These are phyloP conservation scores for Phortica magna DNA, from an alignment of 2,888 invertebrate genomes.

Conservation along the genomic window DNA sequence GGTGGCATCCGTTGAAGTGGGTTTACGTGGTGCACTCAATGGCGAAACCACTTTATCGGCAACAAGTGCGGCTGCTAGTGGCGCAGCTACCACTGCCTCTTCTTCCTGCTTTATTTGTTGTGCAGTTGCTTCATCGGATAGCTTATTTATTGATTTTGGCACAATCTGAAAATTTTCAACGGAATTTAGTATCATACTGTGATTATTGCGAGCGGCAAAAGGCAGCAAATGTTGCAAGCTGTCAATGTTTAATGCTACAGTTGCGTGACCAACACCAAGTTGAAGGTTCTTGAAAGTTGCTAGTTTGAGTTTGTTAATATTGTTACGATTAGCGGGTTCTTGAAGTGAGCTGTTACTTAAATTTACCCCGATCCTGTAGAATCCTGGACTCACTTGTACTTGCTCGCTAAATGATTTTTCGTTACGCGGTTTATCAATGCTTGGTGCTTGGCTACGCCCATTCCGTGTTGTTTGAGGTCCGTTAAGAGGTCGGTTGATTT, in stretches of 20 bases:
- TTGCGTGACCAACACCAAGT: conserved; percentile 51
- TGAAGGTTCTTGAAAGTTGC: conserved; percentile 36
- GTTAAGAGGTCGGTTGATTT: conserved; percentile 54
- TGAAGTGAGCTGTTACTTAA: conserved; percentile 62
- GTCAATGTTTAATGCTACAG: conserved; percentile 44
- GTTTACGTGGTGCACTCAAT: conserved; percentile 67
- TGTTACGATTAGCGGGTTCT: conserved; percentile 36
- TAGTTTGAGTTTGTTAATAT: conserved; percentile 20
- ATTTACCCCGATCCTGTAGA: conserved; percentile 76
- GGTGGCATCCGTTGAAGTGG: conserved; percentile 44
- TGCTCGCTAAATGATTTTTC: conserved; percentile 76
- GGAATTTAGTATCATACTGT: conserved; percentile 76
- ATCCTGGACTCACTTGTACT: conserved; percentile 77
- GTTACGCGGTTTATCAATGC: conserved; percentile 66
- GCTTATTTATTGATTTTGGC: conserved; percentile 65
- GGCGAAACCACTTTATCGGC: conserved; percentile 61
- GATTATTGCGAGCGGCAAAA: conserved; percentile 60
- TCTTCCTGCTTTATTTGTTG: conserved; percentile 54
- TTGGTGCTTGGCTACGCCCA: conserved; percentile 52
- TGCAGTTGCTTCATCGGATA: conserved; percentile 57
- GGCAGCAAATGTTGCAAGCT: conserved; percentile 47
- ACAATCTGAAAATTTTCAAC: conserved; percentile 79
- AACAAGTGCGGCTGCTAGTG: conserved; percentile 27
- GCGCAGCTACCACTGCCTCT: conserved; percentile 49
- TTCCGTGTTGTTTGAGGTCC: conserved; percentile 54